A percentile compares a stretch with the other conserved stretches of the same genome.
These are phyloP conservation scores for Microcebus murinus DNA, from an alignment of 2,113 vertebrate genomes.

Conservation along the genomic window DNA sequence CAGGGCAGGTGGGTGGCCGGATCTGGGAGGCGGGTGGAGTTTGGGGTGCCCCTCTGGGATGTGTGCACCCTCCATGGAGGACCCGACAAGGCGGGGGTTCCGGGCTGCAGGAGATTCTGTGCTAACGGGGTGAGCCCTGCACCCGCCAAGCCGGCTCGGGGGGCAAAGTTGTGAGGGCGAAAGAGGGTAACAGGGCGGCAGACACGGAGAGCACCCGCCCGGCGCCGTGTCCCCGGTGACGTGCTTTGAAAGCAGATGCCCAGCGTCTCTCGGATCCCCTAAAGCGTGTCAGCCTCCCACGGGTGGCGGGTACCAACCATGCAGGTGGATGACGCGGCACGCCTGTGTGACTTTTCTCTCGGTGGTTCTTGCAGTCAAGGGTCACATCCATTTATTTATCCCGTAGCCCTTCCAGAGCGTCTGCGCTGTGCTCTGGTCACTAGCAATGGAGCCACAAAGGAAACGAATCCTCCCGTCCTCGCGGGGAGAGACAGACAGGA, in stretches of 20 bases:
- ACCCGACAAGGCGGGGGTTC: background rate
- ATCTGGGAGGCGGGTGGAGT: rapidly evolving
- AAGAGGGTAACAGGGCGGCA: rapidly evolving
- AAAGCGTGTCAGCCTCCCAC: rapidly evolving
- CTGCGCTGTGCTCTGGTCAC: rapidly evolving
- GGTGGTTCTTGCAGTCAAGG: rapidly evolving
- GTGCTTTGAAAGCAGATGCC: rapidly evolving
- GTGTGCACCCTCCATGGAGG: rapidly evolving
- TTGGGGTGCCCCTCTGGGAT: rapidly evolving
- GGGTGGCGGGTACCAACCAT: rapidly evolving
- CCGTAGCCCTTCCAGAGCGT: rapidly evolving
- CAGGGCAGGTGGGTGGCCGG: background rate
- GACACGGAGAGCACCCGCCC: rapidly evolving
- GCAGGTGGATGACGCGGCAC: rapidly evolving
- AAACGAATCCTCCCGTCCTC: background rate
- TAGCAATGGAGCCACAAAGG: rapidly evolving
- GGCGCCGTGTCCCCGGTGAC: rapidly evolving
- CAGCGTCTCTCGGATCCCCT: rapidly evolving
- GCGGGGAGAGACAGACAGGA: background rate
- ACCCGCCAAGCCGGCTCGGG: background rate
- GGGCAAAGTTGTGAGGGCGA: rapidly evolving
- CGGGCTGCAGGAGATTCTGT: rapidly evolving
- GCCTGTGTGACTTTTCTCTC: rapidly evolving
- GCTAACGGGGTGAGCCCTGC: rapidly evolving
- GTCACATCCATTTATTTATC: rapidly evolving